Conservation (phyloP, 2,888 invertebrate genomes). For the Neelides folsomi region DNA sequence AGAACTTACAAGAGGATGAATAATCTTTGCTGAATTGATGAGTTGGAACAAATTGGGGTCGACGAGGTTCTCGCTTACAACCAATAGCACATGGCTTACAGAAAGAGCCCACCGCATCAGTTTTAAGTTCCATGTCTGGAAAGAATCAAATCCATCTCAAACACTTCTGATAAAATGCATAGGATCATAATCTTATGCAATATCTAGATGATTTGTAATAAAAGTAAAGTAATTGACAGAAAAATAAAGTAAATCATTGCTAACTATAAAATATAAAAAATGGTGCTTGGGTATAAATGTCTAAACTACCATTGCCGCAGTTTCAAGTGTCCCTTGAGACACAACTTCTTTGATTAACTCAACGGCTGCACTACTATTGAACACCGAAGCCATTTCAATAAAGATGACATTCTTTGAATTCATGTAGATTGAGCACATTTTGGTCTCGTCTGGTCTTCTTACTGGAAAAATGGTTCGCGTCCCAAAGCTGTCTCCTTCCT, state of each 20-base stretch:
- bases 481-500: slow-evolving; percentile 11
- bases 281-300: no score
- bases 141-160: background rate
- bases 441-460: slow-evolving; percentile 14
- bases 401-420: slow-evolving; percentile 20
- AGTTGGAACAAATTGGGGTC: slow-evolving; percentile 27
- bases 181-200: no score
- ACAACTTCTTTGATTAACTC: slow-evolving; percentile 20
- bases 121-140: slow-evolving; percentile 27
- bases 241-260: no score
- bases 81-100: slow-evolving; percentile 26
- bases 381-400: slow-evolving; percentile 30
- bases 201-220: no score
- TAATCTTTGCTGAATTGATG: slow-evolving; percentile 25
- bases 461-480: slow-evolving; percentile 15
- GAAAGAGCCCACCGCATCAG: slow-evolving; percentile 31
- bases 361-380: slow-evolving; percentile 20
- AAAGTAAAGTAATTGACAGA: no score
- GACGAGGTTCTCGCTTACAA: slow-evolving; percentile 22
- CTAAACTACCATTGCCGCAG: slow-evolving; percentile 11
- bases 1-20: slow-evolving; percentile 23
- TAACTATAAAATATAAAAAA: no score
- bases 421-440: slow-evolving; percentile 21
- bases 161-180: background rate
- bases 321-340: slow-evolving; percentile 22